Conservation (phyloP, 2,113 vertebrate species). For the Bagarius yarrelli region DNA sequence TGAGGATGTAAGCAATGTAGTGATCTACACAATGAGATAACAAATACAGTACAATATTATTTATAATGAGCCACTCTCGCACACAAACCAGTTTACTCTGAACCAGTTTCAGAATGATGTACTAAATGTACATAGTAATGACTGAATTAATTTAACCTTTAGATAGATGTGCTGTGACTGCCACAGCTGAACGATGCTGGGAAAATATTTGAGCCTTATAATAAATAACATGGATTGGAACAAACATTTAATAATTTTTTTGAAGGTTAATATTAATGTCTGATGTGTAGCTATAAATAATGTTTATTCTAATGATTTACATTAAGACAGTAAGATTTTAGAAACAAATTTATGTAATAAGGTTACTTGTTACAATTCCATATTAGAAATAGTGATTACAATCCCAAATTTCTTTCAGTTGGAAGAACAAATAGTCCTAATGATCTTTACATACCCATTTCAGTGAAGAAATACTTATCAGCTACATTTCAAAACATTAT, state of each 20-base stretch:
- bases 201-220: neutral
- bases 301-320: slow-evolving; percentile 8
- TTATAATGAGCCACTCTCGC: neutral
- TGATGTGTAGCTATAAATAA: slow-evolving; percentile 26
- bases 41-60: neutral
- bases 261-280: slow-evolving; percentile 34
- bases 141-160: slow-evolving; percentile 23
- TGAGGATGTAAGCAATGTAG: slow-evolving; percentile 79
- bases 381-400: no score
- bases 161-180: slow-evolving; percentile 14
- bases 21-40: neutral
- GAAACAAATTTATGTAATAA: no score
- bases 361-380: no score
- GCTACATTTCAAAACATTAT: neutral
- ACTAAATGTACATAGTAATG: neutral
- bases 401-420: no score
- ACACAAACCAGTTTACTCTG: slow-evolving; percentile 18
- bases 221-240: no score
- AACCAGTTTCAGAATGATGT: slow-evolving; percentile 10
- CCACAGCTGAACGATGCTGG: slow-evolving; percentile 17
- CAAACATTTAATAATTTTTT: neutral
- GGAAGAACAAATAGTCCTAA: neutral
- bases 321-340: neutral
- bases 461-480: slow-evolving; percentile 1
- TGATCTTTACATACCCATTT: slow-evolving; percentile 6